Conservation (phyloP, 2,888 invertebrate species). For the Dermolepida albohirtum region DNA sequence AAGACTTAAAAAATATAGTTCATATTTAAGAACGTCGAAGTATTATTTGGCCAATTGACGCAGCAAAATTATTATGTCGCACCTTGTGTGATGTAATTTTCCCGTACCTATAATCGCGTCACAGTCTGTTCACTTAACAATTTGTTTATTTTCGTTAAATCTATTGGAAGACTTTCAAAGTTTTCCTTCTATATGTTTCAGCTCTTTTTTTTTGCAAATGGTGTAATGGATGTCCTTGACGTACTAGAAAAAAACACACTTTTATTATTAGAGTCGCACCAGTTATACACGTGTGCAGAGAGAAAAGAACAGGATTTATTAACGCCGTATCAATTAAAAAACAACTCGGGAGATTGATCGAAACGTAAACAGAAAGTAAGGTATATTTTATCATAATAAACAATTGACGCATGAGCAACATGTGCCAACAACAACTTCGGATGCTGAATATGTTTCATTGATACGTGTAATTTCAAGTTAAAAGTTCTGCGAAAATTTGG, state of each 20-base stretch:
- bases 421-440: conserved; percentile 22
- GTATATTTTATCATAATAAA: conserved; percentile 23
- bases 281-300: conserved; percentile 3
- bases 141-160: conserved; percentile 29
- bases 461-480: conserved; percentile 16
- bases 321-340: conserved; percentile 1
- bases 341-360: neutral
- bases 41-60: too few relatives aligned
- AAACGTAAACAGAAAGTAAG: conserved; percentile 15
- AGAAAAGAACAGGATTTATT: conserved; percentile 12
- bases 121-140: conserved; percentile 26
- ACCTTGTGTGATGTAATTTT: too few relatives aligned
- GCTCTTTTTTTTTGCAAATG: conserved; percentile 16
- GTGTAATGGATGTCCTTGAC: conserved; percentile 17
- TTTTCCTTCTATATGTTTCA: conserved; percentile 13
- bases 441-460: conserved; percentile 19
- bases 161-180: conserved; percentile 30
- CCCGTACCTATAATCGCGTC: neutral
- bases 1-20: too few relatives aligned
- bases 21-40: too few relatives aligned
- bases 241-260: neutral
- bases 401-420: conserved; percentile 22
- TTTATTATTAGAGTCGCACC: conserved; percentile 19
- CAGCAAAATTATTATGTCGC: too few relatives aligned
- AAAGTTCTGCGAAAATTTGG: conserved; percentile 13